Evolutionary conservation across 2,888 invertebrate species (phyloP), one percentile per base, ranked within the genome.

Genomic region (Nemoura dubitans): DNA sequence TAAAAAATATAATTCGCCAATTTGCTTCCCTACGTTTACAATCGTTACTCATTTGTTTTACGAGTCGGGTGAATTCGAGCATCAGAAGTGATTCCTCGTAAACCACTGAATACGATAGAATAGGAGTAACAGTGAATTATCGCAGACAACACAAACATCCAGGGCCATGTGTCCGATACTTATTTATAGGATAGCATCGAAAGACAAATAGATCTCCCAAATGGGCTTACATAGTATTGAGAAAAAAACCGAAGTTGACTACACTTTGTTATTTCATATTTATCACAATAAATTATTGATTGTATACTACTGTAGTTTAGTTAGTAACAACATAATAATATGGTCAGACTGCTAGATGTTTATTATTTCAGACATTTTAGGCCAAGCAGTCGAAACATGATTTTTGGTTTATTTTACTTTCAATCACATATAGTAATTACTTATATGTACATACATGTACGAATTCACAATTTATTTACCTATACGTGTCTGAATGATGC

Each of bases 381-480:
- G 43, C 84, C 25, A 28, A 81, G 84, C 84, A 30, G 81, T 29
- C 29, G n/a, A 42, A 86, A 29, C 36, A 25, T 36, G 83, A 82
- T 86, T 43, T 86, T 86, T 86, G 83, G 76, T 86, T 86, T 85
- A 85, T 29, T 81, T 84, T 59, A 84, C 59, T 59, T 84, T 28
- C 28, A 30, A 81, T 59, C 59, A 84, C 84, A 84, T 83, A 42
- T 42, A 84, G 59, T 76, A 76, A 76, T 28, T 42, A 83, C 42
- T 26, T 42, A 30, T 83, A n/a, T 30, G 3, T 21, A 83, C 43
- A 25, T 28, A 84, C 59, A 59, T 21, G 14, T 59, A 59, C 59
- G 59, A 59, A 81, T 27, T 76, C 28, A 10, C 27, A 59, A 59
- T 59, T 84, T 84, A 76, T 84, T 84, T 27, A 81, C n/a, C 81